Evolutionary conservation across 2,113 vertebrate species (phyloP), one percentile per base, ranked within the genome.

Genomic region (Myiagra hebetior): DNA sequence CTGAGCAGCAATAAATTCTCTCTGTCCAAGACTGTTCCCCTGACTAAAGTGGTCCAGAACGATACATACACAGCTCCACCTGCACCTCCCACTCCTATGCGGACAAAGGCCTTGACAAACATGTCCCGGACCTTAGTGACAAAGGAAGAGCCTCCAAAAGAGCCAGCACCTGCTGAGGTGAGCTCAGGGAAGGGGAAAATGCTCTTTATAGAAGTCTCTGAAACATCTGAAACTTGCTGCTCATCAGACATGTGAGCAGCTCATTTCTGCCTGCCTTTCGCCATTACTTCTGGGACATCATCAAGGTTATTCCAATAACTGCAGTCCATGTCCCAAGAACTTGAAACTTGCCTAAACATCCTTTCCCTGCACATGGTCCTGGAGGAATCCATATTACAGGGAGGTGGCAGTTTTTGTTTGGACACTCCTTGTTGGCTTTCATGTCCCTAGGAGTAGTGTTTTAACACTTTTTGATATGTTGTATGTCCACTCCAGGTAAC

Each of bases 31-130:
- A 95, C 98, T 37, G 97, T 98, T 62, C 99, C 99, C 5, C 98
- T 99, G 91, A 99, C 99, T 85, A 99, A 99, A 97, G 99, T 99
- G 96, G 99, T 99, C 76, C 99, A 99, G 98, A 99, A 99, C 2
- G 99, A 99, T 89, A 96, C 99, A 0, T 99, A 99, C 97, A 99
- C 99, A 0, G 99, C 99, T 60, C 98, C 98, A 3, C 97, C 98
- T 30, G 95, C 98, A 59, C 97, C 98, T 14, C 93, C 98, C 23
- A 97, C 97, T 63, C 95, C 98, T 39, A 85, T 98, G 46, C 96
- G 98, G 74, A 97, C 98, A 18, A 98, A 98, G 95, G 94, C 98
- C 33, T 95, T 99, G 83, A 97, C 98, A 94, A 98, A 96, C 11
- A 93, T 99, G 95, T 99, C 99, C 57, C 98, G 99, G 96, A 99